A percentile compares a stretch with the other conserved stretches of the same genome.
phyloP scores from a whole-genome alignment of 2,888 invertebrate genomes.

The Athripsodes cinereus region DNA sequence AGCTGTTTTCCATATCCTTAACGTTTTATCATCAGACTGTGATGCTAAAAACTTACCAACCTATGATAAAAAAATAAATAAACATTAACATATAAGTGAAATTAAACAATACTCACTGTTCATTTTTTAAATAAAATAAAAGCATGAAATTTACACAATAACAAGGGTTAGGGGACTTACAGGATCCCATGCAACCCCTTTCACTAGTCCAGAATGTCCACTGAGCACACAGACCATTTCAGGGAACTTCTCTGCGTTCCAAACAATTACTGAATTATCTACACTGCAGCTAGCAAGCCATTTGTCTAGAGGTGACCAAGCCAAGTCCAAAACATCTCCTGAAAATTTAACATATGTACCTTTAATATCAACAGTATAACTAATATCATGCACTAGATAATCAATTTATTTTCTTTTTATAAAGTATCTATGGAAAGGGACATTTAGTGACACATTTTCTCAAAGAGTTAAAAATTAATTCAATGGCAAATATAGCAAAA shows the following conservation, averaged over 20 bases:
- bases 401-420: too few species aligned
- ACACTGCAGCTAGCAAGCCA: conserved; percentile 96
- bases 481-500: too few species aligned
- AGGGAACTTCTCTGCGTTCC: conserved; percentile 90
- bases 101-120: background rate
- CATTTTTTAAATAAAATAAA: background rate
- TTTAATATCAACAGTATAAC: too few species aligned
- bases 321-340: conserved; percentile 88
- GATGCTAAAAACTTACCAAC: conserved; percentile 94
- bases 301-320: conserved; percentile 92
- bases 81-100: conserved; percentile 3
- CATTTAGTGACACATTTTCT: too few species aligned
- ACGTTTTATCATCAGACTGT: conserved; percentile 91
- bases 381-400: too few species aligned
- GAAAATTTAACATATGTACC: conserved; percentile 11
- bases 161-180: conserved; percentile 38
- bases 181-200: conserved; percentile 98
- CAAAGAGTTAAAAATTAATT: too few species aligned
- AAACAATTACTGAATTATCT: conserved; percentile 95
- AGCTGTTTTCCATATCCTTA: conserved; percentile 91
- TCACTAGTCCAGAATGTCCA: conserved; percentile 91
- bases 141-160: too few species aligned
- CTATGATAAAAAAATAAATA: too few species aligned
- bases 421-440: too few species aligned
- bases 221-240: conserved; percentile 76